These are phyloP conservation scores for Ectemnius lituratus DNA, from an alignment of 2,888 invertebrate genomes.

Conservation along the genomic window DNA sequence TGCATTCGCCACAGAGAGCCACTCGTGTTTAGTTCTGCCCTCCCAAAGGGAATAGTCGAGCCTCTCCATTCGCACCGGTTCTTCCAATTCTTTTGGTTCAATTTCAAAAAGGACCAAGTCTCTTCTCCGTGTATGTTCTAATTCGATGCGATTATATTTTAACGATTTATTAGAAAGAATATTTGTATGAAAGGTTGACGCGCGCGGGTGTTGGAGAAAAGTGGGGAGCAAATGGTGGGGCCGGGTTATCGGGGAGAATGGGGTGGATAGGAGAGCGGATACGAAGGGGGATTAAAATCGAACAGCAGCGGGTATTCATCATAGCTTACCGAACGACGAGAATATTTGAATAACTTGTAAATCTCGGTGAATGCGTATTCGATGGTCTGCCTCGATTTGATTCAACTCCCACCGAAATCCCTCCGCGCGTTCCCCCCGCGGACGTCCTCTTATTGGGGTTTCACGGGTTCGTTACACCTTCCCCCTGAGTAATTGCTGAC, in stretches of 20 bases:
- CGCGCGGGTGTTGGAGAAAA: too few relatives aligned
- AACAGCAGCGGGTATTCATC: conserved; percentile 62
- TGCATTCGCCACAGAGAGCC: conserved; percentile 20
- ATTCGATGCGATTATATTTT: too few relatives aligned
- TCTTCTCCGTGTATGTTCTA: too few relatives aligned
- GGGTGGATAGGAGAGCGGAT: conserved; percentile 9
- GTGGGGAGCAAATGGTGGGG: conserved; percentile 17
- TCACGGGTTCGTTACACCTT: conserved; percentile 2
- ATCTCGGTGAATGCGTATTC: conserved; percentile 60
- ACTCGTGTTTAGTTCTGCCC: too few relatives aligned
- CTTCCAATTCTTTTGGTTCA: too few relatives aligned
- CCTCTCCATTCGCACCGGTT: too few relatives aligned
- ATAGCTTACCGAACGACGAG: conserved; percentile 57
- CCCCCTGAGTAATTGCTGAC: too few relatives aligned
- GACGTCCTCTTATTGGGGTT: background rate
- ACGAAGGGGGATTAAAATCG: conserved; percentile 64
- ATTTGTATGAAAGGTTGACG: too few relatives aligned
- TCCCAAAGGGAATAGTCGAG: too few relatives aligned
- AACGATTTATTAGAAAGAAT: too few relatives aligned
- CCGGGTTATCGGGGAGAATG: conserved; percentile 4
- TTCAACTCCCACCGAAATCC: conserved; percentile 22
- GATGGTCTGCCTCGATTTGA: conserved; percentile 47
- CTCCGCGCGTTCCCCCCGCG: too few relatives aligned
- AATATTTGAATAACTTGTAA: conserved; percentile 71
- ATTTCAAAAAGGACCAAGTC: too few relatives aligned